phyloP scores from a whole-genome alignment of 2,888 invertebrate genomes.

The Volucella zonaria region DNA sequence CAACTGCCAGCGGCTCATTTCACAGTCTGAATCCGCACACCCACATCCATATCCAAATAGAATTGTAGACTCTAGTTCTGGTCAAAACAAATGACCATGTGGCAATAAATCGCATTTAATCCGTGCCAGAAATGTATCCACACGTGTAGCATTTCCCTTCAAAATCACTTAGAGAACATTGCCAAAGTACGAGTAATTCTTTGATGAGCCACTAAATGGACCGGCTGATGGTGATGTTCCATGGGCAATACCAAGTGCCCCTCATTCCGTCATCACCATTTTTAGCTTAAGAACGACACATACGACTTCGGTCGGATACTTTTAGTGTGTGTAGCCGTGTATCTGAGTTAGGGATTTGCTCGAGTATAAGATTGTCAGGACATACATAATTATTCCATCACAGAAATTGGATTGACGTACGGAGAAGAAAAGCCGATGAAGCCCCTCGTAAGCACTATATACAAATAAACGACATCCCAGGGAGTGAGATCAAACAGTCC shows the following conservation, averaged over 20 bases:
- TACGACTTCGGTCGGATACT: neutral
- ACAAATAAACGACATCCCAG: slow-evolving; percentile 2
- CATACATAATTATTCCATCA: slow-evolving; percentile 49
- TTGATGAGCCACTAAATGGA: slow-evolving; percentile 51
- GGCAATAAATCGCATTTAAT: slow-evolving; percentile 67
- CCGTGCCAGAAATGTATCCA: slow-evolving; percentile 54
- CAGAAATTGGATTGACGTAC: slow-evolving; percentile 53
- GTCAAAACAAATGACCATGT: slow-evolving; percentile 48
- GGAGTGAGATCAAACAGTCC: slow-evolving; percentile 57
- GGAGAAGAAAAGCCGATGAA: neutral
- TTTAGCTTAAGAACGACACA: slow-evolving; percentile 18
- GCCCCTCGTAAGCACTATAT: neutral
- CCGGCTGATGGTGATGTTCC: slow-evolving; percentile 21
- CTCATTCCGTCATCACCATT: slow-evolving; percentile 14
- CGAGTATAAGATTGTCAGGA: slow-evolving; percentile 22
- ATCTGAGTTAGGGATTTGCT: neutral
- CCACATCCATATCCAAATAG: slow-evolving; percentile 30
- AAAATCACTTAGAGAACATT: slow-evolving; percentile 59
- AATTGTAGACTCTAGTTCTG: slow-evolving; percentile 1
- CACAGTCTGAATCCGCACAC: neutral
- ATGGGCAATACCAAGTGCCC: neutral
- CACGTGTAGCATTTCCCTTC: slow-evolving; percentile 43
- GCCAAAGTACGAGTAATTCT: slow-evolving; percentile 35
- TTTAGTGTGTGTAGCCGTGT: neutral
- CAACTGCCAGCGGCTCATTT: no score